A percentile compares a stretch with the other conserved stretches of the same genome.
Conservation (phyloP, 2,113 vertebrate genomes). For the Rafetus swinhoei region DNA sequence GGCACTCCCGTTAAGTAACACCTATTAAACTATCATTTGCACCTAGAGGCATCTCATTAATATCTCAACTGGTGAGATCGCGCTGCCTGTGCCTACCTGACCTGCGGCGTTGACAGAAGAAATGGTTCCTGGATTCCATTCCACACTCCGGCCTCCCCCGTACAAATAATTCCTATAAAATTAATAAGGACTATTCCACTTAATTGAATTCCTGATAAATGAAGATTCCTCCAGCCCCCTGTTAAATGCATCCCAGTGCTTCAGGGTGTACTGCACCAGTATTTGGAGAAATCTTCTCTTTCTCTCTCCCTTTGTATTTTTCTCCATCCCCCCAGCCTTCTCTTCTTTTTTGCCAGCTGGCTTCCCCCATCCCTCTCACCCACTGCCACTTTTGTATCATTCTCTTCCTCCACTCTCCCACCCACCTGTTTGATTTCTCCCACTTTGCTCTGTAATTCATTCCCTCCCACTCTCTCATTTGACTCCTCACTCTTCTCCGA, state of each 20-base stretch:
- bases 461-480: background rate
- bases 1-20: constrained; percentile 89
- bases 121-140: constrained; percentile 79
- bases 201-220: constrained; percentile 83
- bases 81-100: constrained; percentile 85
- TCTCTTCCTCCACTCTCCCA: background rate
- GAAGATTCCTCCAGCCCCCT: constrained; percentile 29
- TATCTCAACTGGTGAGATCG: constrained; percentile 87
- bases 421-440: background rate
- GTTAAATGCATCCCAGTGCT: background rate
- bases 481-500: background rate
- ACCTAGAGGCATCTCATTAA: constrained; percentile 99
- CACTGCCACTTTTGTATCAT: background rate
- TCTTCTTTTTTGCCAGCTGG: background rate
- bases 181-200: constrained; percentile 76
- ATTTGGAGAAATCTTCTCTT: background rate
- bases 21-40: constrained; percentile 99
- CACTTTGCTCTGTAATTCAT: background rate
- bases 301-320: background rate
- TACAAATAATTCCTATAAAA: constrained; percentile 82
- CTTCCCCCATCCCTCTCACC: background rate
- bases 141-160: constrained; percentile 73
- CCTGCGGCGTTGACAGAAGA: constrained; percentile 82
- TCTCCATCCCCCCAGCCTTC: background rate
- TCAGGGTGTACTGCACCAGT: background rate